A percentile compares a stretch with the other conserved stretches of the same genome.
These are phyloP conservation scores for Reinhardtius hippoglossoides DNA, from an alignment of 2,113 vertebrate genomes.

Conservation along the genomic window DNA sequence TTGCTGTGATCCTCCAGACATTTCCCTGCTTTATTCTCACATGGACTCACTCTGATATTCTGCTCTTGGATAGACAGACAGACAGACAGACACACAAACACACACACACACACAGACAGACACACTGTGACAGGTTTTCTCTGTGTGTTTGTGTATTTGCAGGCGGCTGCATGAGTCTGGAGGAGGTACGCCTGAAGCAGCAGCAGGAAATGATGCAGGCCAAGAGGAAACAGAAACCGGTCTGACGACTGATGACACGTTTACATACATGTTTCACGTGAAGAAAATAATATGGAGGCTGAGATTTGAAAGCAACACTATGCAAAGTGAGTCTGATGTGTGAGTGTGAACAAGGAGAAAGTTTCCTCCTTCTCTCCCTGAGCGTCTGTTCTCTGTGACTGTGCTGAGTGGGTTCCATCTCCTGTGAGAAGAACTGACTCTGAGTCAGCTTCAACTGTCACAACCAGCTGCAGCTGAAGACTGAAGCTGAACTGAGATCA, in stretches of 20 bases:
- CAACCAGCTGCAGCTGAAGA: too few relatives aligned
- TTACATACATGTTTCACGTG: not conserved
- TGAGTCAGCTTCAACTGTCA: too few relatives aligned
- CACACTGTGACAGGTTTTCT: not conserved
- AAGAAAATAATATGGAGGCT: not conserved
- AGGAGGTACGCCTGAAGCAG: constrained; percentile 68
- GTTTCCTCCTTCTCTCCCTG: too few relatives aligned
- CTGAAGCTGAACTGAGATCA: too few relatives aligned
- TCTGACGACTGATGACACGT: not conserved
- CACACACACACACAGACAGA: not conserved
- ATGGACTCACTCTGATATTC: not conserved
- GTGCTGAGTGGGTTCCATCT: too few relatives aligned
- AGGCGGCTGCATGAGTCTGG: constrained; percentile 74
- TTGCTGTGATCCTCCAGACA: too few relatives aligned
- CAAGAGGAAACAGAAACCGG: constrained; percentile 63
- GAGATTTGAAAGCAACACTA: not conserved
- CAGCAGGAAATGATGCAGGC: constrained; percentile 74
- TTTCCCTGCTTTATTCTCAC: too few relatives aligned
- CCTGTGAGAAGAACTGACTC: too few relatives aligned
- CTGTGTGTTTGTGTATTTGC: not conserved
- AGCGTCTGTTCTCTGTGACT: too few relatives aligned
- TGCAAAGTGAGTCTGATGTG: not conserved
- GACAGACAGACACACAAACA: not conserved
- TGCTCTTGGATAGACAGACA: not conserved
- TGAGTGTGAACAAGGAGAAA: too few relatives aligned